phyloP scores from a whole-genome alignment of 2,113 vertebrate genomes.

The Hippocampus barbouri region DNA sequence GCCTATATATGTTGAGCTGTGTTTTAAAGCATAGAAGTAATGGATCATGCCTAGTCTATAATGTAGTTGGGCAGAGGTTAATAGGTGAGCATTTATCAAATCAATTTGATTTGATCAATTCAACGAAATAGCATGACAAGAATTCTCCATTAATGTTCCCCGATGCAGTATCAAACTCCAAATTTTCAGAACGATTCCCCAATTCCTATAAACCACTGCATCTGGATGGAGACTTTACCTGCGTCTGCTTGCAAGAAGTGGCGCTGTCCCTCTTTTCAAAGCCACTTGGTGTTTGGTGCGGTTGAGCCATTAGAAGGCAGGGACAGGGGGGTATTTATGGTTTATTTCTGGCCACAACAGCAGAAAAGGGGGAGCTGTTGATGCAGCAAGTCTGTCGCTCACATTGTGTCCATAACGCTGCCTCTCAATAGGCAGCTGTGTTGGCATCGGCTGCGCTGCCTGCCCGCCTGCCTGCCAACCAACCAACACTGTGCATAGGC shows the following conservation, averaged over 20 bases:
- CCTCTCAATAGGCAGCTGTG: constrained; percentile 78
- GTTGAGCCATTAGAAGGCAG: constrained; percentile 56
- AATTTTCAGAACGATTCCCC: constrained; percentile 4
- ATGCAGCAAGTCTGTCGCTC: constrained; percentile 82
- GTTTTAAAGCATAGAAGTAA: too few relatives aligned
- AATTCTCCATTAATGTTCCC: constrained; percentile 3
- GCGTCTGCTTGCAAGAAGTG: constrained; percentile 51
- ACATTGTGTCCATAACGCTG: constrained; percentile 76
- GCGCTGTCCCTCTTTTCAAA: constrained; percentile 46
- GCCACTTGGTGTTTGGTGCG: constrained; percentile 59
- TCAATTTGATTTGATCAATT: not conserved
- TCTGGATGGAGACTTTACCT: constrained; percentile 53
- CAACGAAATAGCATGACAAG: not conserved
- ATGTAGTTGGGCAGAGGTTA: too few relatives aligned
- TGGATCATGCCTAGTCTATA: too few relatives aligned
- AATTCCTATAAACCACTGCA: not conserved
- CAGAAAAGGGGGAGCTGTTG: constrained; percentile 80
- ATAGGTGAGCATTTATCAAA: not conserved
- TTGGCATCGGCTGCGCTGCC: constrained; percentile 65
- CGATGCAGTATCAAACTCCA: not conserved
- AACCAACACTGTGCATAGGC: constrained; percentile 51
- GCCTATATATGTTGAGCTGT: too few relatives aligned
- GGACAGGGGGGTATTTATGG: constrained; percentile 80
- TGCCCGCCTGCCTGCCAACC: constrained; percentile 54
- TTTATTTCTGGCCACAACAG: constrained; percentile 79